phyloP scores from a whole-genome alignment of 92 coral and sea anemone species.

The Desmophyllum pertusum region DNA sequence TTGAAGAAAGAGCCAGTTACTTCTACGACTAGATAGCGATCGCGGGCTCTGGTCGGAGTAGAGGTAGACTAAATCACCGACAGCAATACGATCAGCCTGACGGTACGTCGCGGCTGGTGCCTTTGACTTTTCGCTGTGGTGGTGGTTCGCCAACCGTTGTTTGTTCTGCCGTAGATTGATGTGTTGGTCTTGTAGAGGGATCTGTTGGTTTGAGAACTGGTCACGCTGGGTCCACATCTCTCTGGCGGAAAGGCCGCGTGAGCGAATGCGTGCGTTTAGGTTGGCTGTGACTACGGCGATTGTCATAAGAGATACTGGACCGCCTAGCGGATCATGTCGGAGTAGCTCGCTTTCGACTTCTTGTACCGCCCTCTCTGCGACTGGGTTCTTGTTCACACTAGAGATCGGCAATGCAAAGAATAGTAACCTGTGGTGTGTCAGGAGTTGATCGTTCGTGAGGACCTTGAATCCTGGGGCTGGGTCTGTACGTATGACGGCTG shows the following conservation, averaged over 20 bases:
- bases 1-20: constrained; percentile 38
- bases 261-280: not conserved
- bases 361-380: not conserved
- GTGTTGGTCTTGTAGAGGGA: not conserved
- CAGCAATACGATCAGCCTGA: not conserved
- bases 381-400: not conserved
- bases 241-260: not conserved
- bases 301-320: not conserved
- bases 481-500: not conserved
- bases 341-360: not conserved
- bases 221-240: not conserved
- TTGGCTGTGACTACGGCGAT: not conserved
- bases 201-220: not conserved
- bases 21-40: constrained; percentile 41
- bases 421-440: not conserved
- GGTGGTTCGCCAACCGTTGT: not conserved
- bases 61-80: not conserved
- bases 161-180: not conserved
- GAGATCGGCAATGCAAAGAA: too few relatives aligned
- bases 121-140: not conserved
- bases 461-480: not conserved
- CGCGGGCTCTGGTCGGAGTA: not conserved
- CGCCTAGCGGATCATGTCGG: not conserved
- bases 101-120: not conserved
- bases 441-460: not conserved